These are phyloP conservation scores for Nanorana parkeri DNA, from an alignment of 2,113 vertebrate genomes.

Conservation along the genomic window DNA sequence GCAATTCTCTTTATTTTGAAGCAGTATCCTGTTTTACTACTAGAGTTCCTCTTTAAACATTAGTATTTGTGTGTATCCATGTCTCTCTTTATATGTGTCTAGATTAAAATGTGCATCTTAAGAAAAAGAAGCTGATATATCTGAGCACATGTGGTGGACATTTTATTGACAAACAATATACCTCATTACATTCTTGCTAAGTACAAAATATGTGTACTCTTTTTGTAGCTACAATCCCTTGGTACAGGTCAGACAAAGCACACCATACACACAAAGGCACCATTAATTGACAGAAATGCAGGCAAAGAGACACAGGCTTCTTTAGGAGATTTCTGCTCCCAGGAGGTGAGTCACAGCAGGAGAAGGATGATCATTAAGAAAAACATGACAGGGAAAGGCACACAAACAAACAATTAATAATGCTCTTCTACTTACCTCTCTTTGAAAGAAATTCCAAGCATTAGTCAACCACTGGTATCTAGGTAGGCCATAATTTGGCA, in stretches of 20 bases:
- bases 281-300: neutral
- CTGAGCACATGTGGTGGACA: too few relatives aligned
- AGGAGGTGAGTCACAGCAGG: neutral
- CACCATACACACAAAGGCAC: neutral
- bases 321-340: neutral
- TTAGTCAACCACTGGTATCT: slow-evolving; percentile 94
- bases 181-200: neutral
- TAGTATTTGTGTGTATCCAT: too few relatives aligned
- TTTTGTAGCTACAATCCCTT: neutral
- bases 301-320: neutral
- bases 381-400: neutral
- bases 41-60: too few relatives aligned
- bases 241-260: neutral
- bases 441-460: slow-evolving; percentile 97
- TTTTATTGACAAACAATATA: neutral
- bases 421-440: slow-evolving; percentile 80
- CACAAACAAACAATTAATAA: neutral
- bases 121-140: too few relatives aligned
- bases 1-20: too few relatives aligned
- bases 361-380: neutral
- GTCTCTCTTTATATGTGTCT: too few relatives aligned
- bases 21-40: too few relatives aligned
- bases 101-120: too few relatives aligned
- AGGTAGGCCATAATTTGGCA: slow-evolving; percentile 91
- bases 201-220: neutral